Base-by-base conservation (phyloP, 2,888 invertebrate genomes). In the Trachelus tabidus region DNA sequence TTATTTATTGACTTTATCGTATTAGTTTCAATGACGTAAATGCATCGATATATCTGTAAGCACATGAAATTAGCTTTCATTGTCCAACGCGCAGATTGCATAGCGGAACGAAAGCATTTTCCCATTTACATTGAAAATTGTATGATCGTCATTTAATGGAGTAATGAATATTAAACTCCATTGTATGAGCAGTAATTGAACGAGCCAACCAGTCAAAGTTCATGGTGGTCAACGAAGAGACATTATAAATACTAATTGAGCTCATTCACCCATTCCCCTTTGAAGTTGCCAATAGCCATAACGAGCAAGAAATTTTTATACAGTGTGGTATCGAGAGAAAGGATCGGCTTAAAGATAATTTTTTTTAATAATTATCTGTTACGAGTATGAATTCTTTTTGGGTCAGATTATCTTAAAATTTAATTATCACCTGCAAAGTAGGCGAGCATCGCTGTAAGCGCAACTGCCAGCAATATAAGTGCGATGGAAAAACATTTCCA, bases 401-500 rank as follows among this genome's bases (percentile, higher is more conserved):
- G 6, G 23, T 9, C 0, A 9, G 2, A 56, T 9, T 23, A 23
- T 23, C 15, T 56, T 6, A 15, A 56, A 23, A 56, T 15, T 40
- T 40, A 56, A 56, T 23, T 15, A 1, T 12, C 31, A 98, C 98
- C 97, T 94, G 97, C 97, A 93, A 98, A 97, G 93, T 98, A 98
- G 88, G 97, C 97, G 92, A 98, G 95, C 95, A 98, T 97, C 86
- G 98, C 98, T 89, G 97, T 96, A 90, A 98, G 94, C 89, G 96
- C 96, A 90, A 98, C 96, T 90, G 96, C 95, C 89, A 98, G 94
- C 91, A 98, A 94, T 92, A 98, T 97, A 93, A 98, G 96, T 89
- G 96, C 95, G 92, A 98, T 97, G 92, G 97, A 97, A 92, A 97
- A 96, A 92, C 98, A 98, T 93, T 98, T 97, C 98, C 98, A 98